Base-by-base conservation (phyloP, 2,888 invertebrate genomes). In the Drosophila meridiana region DNA sequence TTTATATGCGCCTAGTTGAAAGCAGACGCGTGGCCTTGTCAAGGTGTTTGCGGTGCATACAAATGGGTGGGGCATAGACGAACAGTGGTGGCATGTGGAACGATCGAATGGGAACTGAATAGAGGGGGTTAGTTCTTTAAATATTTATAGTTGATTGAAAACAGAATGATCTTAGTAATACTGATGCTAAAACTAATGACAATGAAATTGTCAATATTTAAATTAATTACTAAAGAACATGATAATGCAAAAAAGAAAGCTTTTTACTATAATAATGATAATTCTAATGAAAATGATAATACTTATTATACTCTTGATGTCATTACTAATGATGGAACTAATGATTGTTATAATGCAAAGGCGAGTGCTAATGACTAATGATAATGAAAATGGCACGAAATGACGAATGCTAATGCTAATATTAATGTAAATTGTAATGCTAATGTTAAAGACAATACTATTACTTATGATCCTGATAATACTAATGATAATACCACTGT, bases 21-120 rank as follows among this genome's bases (percentile, higher is more conserved):
- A 73, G 66, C 66, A 42, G 56, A 65, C 80, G 76, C 80, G 72
- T 78, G 78, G 76, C 76, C 78, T 80, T 78, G 69, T 9, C 73
- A 64, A 68, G 80, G 76, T 71, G 71, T 70, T 73, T 40, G 7
- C 40, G n/a, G 40, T 45, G 58, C 50, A 43, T 52, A 9, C 14
- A 8, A 45, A 40, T 52, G 11, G n/a, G 14, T 52, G n/a, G 28
- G n/a, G 52, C 36, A 47, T 42, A 42, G 57, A 26, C 45, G 47
- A 47, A 57, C 56, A 13, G 4, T 3, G 7, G 20, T 4, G 14
- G 4, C n/a, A 45, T 32, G 2, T 42, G 45, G 8, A 32, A 55
- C 14, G 14, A 3, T 20, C 14, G 30, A 20, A 8, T 32, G n/a
- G 26, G 20, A 20, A 20, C 20, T 20, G 20, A 20, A 20, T 20